phyloP scores from a whole-genome alignment of 2,113 vertebrate genomes.

The Lepus americanus region DNA sequence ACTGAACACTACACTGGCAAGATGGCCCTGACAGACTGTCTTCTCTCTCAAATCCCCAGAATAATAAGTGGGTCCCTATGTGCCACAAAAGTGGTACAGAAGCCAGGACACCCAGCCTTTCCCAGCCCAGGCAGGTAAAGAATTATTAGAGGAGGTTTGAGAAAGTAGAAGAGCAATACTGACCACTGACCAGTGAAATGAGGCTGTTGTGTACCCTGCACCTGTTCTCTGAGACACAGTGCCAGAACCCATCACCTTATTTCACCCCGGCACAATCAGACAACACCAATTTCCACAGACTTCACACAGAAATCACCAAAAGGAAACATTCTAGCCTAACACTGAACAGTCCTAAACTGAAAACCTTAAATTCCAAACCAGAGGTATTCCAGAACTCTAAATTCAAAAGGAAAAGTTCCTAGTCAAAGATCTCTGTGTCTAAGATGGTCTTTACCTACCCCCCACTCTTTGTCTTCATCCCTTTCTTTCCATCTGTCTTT shows the following conservation, averaged over 20 bases:
- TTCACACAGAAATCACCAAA: conserved; percentile 51
- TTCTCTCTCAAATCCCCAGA: conserved; percentile 32
- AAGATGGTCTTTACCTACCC: conserved; percentile 26
- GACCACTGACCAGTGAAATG: conserved; percentile 41
- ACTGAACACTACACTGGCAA: background rate
- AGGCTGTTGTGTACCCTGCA: conserved; percentile 26
- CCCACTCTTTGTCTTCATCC: conserved; percentile 14
- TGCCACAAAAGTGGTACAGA: conserved; percentile 3
- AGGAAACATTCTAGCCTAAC: conserved; percentile 41
- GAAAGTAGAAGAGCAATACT: conserved; percentile 22
- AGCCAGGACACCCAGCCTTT: conserved; percentile 37
- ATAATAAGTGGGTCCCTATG: background rate
- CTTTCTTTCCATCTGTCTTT: background rate
- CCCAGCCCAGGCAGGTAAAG: conserved; percentile 27
- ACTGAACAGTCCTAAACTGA: conserved; percentile 36
- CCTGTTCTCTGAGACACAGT: conserved; percentile 50
- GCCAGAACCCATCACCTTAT: conserved; percentile 62
- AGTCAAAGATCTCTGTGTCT: conserved; percentile 32
- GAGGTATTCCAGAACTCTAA: conserved; percentile 9
- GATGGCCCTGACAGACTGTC: background rate
- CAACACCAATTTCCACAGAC: conserved; percentile 35
- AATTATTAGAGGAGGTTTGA: conserved; percentile 37
- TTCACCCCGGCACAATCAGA: conserved; percentile 64
- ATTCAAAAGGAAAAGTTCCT: conserved; percentile 24
- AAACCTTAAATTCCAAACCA: conserved; percentile 56